These are phyloP conservation scores for Gambusia affinis DNA, from an alignment of 2,113 vertebrate species.

Conservation along the genomic window DNA sequence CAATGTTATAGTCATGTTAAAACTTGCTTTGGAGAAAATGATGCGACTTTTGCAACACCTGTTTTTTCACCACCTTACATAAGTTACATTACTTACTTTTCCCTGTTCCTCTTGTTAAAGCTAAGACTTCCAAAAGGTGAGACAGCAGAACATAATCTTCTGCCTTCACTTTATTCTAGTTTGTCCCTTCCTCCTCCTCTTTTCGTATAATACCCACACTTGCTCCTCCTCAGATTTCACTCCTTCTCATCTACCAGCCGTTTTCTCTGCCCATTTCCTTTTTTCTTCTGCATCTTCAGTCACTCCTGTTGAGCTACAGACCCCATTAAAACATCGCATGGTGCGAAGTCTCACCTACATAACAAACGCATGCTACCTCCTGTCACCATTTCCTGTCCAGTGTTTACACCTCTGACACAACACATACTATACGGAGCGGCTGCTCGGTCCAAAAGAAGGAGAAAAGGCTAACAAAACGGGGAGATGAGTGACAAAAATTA, in stretches of 20 bases:
- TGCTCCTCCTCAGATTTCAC: background rate
- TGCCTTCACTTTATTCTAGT: too few species aligned
- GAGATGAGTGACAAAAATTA: too few species aligned
- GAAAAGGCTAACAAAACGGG: too few species aligned
- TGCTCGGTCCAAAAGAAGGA: too few species aligned
- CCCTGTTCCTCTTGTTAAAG: background rate
- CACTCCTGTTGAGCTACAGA: slow-evolving; percentile 14
- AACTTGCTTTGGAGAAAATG: too few species aligned
- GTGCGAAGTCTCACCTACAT: slow-evolving; percentile 38
- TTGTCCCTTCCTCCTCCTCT: too few species aligned
- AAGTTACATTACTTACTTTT: background rate
- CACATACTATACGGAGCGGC: too few species aligned
- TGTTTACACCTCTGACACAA: too few species aligned
- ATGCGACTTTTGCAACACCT: background rate
- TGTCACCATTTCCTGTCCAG: background rate
- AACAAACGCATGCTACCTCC: background rate
- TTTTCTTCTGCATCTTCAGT: slow-evolving; percentile 17
- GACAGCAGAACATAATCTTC: too few species aligned
- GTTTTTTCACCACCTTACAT: background rate
- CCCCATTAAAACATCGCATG: slow-evolving; percentile 31
- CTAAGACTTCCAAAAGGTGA: background rate
- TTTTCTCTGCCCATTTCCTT: background rate
- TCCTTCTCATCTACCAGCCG: background rate
- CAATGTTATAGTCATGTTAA: too few species aligned
- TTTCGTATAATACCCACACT: too few species aligned